phyloP scores from a whole-genome alignment of 92 coral and sea anemone species.

The Porites divaricata region DNA sequence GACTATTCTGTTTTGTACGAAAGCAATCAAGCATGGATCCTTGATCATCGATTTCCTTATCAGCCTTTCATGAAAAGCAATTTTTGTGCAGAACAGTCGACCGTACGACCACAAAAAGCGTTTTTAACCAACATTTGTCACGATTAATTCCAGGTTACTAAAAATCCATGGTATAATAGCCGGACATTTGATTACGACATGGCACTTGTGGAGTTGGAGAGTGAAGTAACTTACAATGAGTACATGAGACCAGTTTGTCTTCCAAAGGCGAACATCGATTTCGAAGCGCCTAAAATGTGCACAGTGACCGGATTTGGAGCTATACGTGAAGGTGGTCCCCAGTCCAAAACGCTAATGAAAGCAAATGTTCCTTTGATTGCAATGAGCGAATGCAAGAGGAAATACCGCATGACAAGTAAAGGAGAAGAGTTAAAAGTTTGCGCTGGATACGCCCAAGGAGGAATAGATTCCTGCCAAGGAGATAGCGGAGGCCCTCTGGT shows the following conservation, averaged over 20 bases:
- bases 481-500: conserved; percentile 86
- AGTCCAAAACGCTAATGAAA: conserved; percentile 48
- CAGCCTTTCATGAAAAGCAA: too few species aligned
- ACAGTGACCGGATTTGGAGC: conserved; percentile 70
- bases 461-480: conserved; percentile 74
- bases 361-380: conserved; percentile 57
- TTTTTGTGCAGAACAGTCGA: too few species aligned
- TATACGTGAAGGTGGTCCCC: conserved; percentile 43
- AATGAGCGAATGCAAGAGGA: conserved; percentile 23
- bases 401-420: conserved; percentile 32
- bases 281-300: conserved; percentile 55
- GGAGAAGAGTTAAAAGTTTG: conserved; percentile 43
- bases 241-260: conserved; percentile 69
- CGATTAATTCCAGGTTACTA: conserved; percentile 8
- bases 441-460: conserved; percentile 70
- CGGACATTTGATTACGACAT: conserved; percentile 47
- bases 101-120: too few species aligned
- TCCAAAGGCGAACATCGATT: conserved; percentile 34
- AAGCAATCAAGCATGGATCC: too few species aligned
- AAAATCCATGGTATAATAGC: conserved; percentile 30
- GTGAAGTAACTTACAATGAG: conserved; percentile 52
- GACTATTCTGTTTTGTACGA: too few species aligned
- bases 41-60: too few species aligned
- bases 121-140: too few species aligned
- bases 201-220: conserved; percentile 46